Conservation (phyloP, 64 coral and sea anemone species). For the Actinia equina region DNA sequence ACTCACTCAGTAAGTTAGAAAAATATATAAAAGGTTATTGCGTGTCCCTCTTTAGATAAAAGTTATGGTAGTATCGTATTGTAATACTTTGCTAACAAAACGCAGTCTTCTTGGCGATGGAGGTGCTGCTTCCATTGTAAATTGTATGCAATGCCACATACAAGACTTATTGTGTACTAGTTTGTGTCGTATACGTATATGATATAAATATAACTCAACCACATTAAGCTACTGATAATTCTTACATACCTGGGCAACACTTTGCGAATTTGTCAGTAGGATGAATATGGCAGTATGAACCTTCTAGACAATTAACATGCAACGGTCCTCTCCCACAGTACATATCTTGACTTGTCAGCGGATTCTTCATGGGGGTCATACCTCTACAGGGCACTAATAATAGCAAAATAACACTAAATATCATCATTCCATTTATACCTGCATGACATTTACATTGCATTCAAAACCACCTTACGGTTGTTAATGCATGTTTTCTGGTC, state of each 20-base stretch:
- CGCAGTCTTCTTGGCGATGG: too few relatives aligned
- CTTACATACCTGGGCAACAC: constrained; percentile 61
- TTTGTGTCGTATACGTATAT: too few relatives aligned
- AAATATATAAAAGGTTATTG: too few relatives aligned
- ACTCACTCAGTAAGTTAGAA: too few relatives aligned
- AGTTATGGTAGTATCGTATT: too few relatives aligned
- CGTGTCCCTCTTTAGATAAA: too few relatives aligned
- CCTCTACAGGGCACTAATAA: constrained; percentile 26
- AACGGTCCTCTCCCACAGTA: constrained; percentile 34
- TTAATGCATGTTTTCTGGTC: constrained; percentile 29
- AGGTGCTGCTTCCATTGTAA: too few relatives aligned
- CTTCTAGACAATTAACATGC: constrained; percentile 34
- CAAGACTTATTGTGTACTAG: too few relatives aligned
- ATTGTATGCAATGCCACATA: too few relatives aligned
- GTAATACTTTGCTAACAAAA: too few relatives aligned
- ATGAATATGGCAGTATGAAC: constrained; percentile 59
- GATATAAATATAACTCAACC: too few relatives aligned
- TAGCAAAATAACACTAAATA: neutral
- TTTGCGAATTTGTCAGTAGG: constrained; percentile 44
- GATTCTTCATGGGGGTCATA: constrained; percentile 28
- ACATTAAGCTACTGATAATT: too few relatives aligned
- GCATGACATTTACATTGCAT: neutral
- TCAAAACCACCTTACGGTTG: neutral
- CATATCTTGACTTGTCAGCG: constrained; percentile 45
- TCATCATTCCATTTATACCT: neutral